Evolutionary conservation across 2,113 vertebrate genomes (phyloP), one percentile per base, ranked within the genome.

Genomic region (Lepus europaeus): DNA sequence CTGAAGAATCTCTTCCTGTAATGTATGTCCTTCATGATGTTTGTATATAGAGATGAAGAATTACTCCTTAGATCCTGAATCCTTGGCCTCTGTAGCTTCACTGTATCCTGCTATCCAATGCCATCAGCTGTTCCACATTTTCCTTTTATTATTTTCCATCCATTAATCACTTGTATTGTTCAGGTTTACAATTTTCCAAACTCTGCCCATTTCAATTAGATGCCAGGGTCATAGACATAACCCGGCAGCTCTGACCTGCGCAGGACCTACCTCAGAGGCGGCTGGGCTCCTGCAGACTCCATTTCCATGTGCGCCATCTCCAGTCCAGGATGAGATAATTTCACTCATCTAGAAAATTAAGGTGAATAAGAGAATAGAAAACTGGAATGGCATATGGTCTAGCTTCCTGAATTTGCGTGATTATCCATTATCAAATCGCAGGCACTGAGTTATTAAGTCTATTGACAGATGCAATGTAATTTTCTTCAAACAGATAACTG

Each of bases 391-490:
- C 97, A 97, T 97, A 95, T 97, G 95, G 96, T 96, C 94, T 81
- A 97, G 96, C 96, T 97, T 97, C 97, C 97, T 97, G 97, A 95
- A 94, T 97, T 97, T 97, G 96, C 95, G 89, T 97, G 96, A 97
- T 97, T 97, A 97, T 96, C 96, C 96, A 97, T 97, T 97, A 97
- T 97, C 96, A 95, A 97, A 96, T 96, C 95, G 73, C 97, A 97
- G 97, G 94, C 97, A 86, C 96, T 96, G 89, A 97, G 95, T 97
- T 97, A 97, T 97, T 97, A 97, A 96, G 94, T 95, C 96, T 95
- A 97, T 97, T 97, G 97, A 97, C 97, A 97, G 97, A 97, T 97
- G 96, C 96, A 97, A 97, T 97, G 97, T 94, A 97, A 97, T 97
- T 97, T 97, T 95, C 97, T 95, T 97, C 96, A 95, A 97, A 95